A percentile compares a stretch with the other conserved stretches of the same genome.
Conservation (phyloP, 1,140 invertebrate genomes). For the Heliconius hermathena region DNA sequence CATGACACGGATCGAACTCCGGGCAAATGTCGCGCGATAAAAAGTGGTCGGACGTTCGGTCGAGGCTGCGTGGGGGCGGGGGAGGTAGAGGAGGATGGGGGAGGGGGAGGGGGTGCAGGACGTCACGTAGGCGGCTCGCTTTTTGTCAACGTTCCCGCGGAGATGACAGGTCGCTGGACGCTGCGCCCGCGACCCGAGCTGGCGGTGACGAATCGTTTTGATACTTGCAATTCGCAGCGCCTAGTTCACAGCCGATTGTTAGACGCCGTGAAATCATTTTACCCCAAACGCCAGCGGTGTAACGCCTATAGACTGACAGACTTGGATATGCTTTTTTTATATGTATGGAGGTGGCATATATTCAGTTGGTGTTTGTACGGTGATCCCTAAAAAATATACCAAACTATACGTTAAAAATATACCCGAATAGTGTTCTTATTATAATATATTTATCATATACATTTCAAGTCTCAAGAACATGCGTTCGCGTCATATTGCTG, state of each 20-base stretch:
- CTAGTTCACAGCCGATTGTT: conserved; percentile 27
- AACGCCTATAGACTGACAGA: background rate
- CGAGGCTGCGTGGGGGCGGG: conserved; percentile 20
- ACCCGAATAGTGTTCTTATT: too few species aligned
- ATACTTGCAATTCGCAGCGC: conserved; percentile 62
- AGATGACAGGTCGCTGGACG: conserved; percentile 80
- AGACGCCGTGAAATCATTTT: background rate
- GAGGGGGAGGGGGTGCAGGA: conserved; percentile 53
- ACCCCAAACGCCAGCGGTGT: background rate
- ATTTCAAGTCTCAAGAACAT: conserved; percentile 35
- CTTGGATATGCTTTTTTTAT: too few species aligned
- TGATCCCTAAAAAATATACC: too few species aligned
- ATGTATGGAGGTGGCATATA: too few species aligned
- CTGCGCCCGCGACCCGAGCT: conserved; percentile 63
- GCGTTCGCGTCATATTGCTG: conserved; percentile 41
- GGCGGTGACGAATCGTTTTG: conserved; percentile 60
- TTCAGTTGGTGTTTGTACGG: too few species aligned
- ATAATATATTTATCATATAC: background rate
- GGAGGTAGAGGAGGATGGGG: background rate
- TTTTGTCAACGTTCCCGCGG: conserved; percentile 81
- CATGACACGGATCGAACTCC: conserved; percentile 81
- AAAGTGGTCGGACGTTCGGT: conserved; percentile 69
- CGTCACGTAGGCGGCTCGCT: conserved; percentile 79
- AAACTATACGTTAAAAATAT: too few species aligned
- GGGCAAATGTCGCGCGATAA: conserved; percentile 80